phyloP scores from a whole-genome alignment of 2,888 invertebrate genomes.

The Coelogynopora nodosa region DNA sequence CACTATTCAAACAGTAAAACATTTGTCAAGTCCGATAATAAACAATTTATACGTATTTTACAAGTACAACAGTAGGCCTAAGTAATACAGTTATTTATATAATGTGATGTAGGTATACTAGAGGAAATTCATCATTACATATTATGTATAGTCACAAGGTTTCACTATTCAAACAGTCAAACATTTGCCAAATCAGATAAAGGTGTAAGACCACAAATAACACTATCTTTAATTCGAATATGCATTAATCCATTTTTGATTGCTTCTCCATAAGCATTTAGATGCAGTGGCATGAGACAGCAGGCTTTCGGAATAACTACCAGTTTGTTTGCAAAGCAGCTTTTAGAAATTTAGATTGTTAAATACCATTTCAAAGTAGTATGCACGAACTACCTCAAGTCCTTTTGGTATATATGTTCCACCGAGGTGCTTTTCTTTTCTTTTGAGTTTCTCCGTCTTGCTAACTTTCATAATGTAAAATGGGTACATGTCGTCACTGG shows the following conservation, averaged over 20 bases:
- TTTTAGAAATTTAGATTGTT: not conserved
- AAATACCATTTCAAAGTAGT: not conserved
- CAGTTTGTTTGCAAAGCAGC: not conserved
- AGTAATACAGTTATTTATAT: not conserved
- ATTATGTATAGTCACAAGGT: not conserved
- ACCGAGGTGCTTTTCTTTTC: not conserved
- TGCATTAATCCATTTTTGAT: not conserved
- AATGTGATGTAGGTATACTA: not conserved
- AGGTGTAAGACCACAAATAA: not conserved
- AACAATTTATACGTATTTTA: conserved; percentile 1
- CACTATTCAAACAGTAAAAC: not conserved
- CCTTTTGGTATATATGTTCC: conserved; percentile 14
- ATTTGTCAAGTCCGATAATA: not conserved
- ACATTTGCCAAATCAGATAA: not conserved
- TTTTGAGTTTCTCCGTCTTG: not conserved
- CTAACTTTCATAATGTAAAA: conserved; percentile 25
- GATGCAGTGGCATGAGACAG: conserved; percentile 25
- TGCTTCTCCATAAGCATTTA: conserved; percentile 15
- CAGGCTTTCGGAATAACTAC: conserved; percentile 18
- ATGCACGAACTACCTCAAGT: not conserved
- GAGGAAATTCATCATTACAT: not conserved
- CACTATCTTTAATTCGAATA: not conserved
- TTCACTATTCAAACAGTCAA: not conserved
- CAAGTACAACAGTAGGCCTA: not conserved
- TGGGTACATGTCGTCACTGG: conserved; percentile 4